Percentiles rank a stretch among this genome's conserved stretches.
Evolutionary conservation across 37 sponge, comb jelly and placozoan genomes (phyloP).

Genomic region (Hexactinellida sp.): DNA sequence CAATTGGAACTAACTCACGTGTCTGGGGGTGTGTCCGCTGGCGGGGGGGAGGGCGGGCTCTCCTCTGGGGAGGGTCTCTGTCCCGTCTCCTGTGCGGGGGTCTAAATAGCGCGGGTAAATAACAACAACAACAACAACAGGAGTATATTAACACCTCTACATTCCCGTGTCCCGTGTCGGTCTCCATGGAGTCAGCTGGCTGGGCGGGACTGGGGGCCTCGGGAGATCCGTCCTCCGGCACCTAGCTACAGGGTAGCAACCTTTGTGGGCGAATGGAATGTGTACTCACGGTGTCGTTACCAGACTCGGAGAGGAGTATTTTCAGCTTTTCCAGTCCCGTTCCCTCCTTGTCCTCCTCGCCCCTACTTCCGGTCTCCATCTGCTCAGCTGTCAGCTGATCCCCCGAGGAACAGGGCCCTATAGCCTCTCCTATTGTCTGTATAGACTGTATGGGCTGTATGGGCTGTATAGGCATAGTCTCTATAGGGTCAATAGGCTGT

Average conservation of each 20-base stretch:
- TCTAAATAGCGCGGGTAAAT: too few relatives aligned
- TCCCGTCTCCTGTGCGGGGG: too few relatives aligned
- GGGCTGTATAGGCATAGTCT: background rate
- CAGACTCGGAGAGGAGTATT: background rate
- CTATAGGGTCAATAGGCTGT: background rate
- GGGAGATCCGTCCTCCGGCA: background rate
- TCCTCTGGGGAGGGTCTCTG: too few relatives aligned
- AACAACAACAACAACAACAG: too few relatives aligned
- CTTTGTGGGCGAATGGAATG: background rate
- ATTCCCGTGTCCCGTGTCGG: background rate
- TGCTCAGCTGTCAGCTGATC: too few relatives aligned
- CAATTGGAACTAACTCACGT: too few relatives aligned
- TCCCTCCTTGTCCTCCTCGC: background rate
- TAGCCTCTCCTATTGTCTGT: background rate
- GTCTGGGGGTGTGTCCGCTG: too few relatives aligned
- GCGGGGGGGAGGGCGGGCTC: too few relatives aligned
- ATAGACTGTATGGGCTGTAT: background rate
- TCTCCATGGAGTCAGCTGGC: conserved; percentile 1
- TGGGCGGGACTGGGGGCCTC: background rate
- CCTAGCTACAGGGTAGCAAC: background rate
- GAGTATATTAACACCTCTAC: too few relatives aligned
- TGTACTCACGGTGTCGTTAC: background rate
- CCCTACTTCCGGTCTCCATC: background rate
- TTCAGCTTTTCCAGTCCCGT: background rate
- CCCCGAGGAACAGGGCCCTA: background rate